Evolutionary conservation across 2,113 vertebrate species (phyloP).

Genomic region (Leucoraja erinaceus): DNA sequence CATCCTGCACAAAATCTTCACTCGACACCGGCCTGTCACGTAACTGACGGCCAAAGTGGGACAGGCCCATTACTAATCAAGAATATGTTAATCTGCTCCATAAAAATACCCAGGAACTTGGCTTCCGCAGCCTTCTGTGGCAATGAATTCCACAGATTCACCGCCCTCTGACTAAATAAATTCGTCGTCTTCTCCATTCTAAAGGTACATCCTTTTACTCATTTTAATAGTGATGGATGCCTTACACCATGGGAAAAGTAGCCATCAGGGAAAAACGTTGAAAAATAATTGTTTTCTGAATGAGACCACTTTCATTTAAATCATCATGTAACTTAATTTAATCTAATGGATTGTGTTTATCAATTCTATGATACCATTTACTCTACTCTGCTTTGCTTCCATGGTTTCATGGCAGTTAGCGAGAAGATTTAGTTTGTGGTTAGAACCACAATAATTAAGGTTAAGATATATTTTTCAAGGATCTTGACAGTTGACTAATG

Average conservation of each 20-base stretch:
- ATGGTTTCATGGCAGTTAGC: neutral
- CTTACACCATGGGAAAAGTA: neutral
- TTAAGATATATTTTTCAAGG: neutral
- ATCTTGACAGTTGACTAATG: slow-evolving; percentile 8
- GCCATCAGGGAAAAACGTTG: neutral
- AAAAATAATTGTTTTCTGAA: neutral
- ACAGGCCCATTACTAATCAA: too few species aligned
- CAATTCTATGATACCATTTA: slow-evolving; percentile 6
- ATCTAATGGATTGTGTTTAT: neutral
- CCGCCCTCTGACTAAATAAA: too few species aligned
- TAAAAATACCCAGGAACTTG: too few species aligned
- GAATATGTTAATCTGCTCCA: too few species aligned
- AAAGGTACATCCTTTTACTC: neutral
- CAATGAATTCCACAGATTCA: too few species aligned
- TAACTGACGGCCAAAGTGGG: too few species aligned
- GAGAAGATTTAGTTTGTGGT: neutral
- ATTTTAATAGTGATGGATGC: slow-evolving; percentile 1
- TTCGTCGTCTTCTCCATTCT: too few species aligned
- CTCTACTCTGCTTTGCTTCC: neutral
- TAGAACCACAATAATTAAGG: neutral
- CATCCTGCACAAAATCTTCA: too few species aligned
- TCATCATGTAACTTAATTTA: slow-evolving; percentile 8
- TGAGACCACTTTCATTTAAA: slow-evolving; percentile 17
- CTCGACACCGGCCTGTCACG: too few species aligned
- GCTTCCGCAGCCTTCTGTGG: too few species aligned